Evolutionary conservation across 2,888 invertebrate species (phyloP).

Genomic region (Dynastes hyllus): DNA sequence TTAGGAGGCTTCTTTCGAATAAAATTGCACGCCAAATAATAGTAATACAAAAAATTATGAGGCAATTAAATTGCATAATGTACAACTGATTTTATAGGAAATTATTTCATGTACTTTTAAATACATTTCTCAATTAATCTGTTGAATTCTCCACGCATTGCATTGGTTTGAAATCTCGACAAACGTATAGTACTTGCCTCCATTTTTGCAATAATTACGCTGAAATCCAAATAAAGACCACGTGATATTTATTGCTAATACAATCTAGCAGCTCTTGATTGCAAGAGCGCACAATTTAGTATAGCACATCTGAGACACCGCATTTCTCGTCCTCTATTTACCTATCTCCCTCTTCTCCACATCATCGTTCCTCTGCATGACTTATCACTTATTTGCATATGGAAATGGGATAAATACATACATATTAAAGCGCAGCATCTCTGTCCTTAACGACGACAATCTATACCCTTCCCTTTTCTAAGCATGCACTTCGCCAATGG

Average conservation of each 20-base stretch:
- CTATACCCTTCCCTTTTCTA: not conserved
- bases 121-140: too few relatives aligned
- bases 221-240: not conserved
- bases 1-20: too few relatives aligned
- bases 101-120: too few relatives aligned
- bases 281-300: not conserved
- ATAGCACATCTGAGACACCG: not conserved
- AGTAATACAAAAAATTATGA: too few relatives aligned
- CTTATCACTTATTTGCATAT: conserved; percentile 55
- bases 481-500: conserved; percentile 2
- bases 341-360: not conserved
- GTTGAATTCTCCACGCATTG: too few relatives aligned
- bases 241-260: conserved; percentile 15
- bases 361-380: conserved; percentile 23
- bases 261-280: not conserved
- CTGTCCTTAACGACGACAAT: conserved; percentile 1
- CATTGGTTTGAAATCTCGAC: too few relatives aligned
- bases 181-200: too few relatives aligned
- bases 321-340: not conserved
- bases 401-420: conserved; percentile 50
- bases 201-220: too few relatives aligned
- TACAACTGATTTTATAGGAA: too few relatives aligned
- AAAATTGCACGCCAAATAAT: too few relatives aligned
- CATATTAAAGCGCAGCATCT: conserved; percentile 39
- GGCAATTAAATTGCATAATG: too few relatives aligned